phyloP scores from a whole-genome alignment of 2,113 vertebrate genomes.

The Blennius ocellaris region DNA sequence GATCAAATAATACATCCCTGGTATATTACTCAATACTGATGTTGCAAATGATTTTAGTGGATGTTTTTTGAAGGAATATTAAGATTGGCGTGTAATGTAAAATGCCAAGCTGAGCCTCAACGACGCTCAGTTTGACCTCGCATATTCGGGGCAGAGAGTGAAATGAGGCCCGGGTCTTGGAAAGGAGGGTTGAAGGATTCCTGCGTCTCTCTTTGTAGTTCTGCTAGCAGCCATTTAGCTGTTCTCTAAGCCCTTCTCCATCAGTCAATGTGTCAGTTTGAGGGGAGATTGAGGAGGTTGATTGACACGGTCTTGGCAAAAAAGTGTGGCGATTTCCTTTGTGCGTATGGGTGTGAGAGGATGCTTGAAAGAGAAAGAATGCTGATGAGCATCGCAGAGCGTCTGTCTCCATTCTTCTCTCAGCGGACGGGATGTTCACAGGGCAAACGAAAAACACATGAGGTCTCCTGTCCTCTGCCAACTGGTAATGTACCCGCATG shows the following conservation, averaged over 20 bases:
- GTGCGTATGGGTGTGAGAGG: slow-evolving; percentile 68
- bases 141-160: slow-evolving; percentile 50
- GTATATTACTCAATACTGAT: not conserved
- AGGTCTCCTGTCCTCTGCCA: slow-evolving; percentile 74
- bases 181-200: slow-evolving; percentile 65
- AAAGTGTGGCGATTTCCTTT: slow-evolving; percentile 68
- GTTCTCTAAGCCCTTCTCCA: slow-evolving; percentile 67
- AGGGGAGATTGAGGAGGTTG: slow-evolving; percentile 63
- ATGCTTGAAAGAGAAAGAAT: slow-evolving; percentile 73
- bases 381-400: slow-evolving; percentile 74
- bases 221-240: slow-evolving; percentile 72
- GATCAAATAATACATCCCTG: slow-evolving; percentile 17
- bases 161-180: slow-evolving; percentile 64
- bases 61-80: slow-evolving; percentile 18
- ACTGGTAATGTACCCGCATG: slow-evolving; percentile 73
- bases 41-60: slow-evolving; percentile 25
- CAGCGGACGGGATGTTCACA: slow-evolving; percentile 79
- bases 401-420: slow-evolving; percentile 77
- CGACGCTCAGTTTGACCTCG: slow-evolving; percentile 61
- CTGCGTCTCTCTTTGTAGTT: slow-evolving; percentile 76
- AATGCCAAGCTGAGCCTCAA: slow-evolving; percentile 34
- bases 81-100: slow-evolving; percentile 21
- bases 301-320: slow-evolving; percentile 77
- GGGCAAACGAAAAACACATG: slow-evolving; percentile 83
- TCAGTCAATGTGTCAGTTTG: slow-evolving; percentile 78